Percentiles rank a stretch among this genome's conserved stretches.
These are phyloP conservation scores for Syritta pipiens DNA, from an alignment of 2,888 invertebrate genomes.

Conservation along the genomic window DNA sequence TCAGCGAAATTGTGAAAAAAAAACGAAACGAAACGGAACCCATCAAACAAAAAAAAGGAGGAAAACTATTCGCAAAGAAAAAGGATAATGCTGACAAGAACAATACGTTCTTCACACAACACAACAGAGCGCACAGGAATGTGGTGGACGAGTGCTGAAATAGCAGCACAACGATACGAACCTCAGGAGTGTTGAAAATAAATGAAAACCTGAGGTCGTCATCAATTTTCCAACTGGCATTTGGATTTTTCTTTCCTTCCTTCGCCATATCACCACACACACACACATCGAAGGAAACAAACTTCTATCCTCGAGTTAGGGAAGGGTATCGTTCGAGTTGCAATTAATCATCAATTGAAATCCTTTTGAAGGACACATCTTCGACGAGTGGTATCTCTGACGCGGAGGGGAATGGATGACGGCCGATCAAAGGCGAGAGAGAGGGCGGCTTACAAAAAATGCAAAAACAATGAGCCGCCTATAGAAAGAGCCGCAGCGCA, in stretches of 20 bases:
- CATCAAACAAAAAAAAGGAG: background rate
- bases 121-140: constrained; percentile 11
- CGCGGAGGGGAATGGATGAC: background rate
- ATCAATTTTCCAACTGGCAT: constrained; percentile 67
- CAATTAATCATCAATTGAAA: constrained; percentile 63
- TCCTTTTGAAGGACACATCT: constrained; percentile 50
- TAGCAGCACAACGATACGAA: no score
- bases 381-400: constrained; percentile 12
- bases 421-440: background rate
- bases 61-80: constrained; percentile 10
- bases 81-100: constrained; percentile 58
- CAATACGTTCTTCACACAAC: constrained; percentile 36
- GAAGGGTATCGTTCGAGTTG: constrained; percentile 41
- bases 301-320: no score
- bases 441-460: constrained; percentile 19
- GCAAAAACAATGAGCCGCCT: constrained; percentile 43
- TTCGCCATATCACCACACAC: constrained; percentile 7
- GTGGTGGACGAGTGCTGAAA: no score
- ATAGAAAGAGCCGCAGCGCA: background rate
- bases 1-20: constrained; percentile 18
- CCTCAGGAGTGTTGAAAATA: constrained; percentile 57
- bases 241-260: constrained; percentile 26
- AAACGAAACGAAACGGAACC: background rate
- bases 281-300: no score
- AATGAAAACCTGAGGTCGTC: constrained; percentile 66